phyloP scores from a whole-genome alignment of 2,797 vertebrate species.

The Eremophila alpestris region DNA sequence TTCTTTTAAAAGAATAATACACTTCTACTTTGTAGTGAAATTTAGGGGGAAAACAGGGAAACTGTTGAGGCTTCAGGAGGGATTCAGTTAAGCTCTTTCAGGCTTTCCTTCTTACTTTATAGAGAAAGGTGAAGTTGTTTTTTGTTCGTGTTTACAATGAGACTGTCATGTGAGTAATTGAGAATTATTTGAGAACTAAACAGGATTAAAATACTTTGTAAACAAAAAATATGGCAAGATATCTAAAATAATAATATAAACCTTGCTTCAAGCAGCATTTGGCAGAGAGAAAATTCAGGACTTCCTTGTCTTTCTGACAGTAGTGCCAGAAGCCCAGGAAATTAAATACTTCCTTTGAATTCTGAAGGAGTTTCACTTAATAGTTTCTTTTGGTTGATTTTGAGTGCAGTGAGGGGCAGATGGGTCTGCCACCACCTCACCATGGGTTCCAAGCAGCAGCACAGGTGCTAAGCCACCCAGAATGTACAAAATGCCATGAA shows the following conservation, averaged over 20 bases:
- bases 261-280: not conserved
- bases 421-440: accelerated
- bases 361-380: not conserved
- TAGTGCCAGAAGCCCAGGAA: not conserved
- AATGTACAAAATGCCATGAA: not conserved
- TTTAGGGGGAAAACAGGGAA: not conserved
- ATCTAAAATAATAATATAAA: not conserved
- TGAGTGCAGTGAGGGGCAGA: not conserved
- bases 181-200: not conserved
- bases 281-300: not conserved
- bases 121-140: not conserved
- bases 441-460: not conserved
- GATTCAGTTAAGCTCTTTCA: not conserved
- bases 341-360: not conserved
- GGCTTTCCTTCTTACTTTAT: not conserved
- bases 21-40: not conserved
- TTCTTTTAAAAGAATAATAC: not conserved
- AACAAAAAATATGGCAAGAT: not conserved
- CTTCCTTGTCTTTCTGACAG: not conserved
- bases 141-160: not conserved
- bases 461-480: not conserved
- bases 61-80: not conserved
- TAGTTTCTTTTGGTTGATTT: not conserved
- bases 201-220: not conserved
- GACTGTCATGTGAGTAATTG: not conserved